Percentiles rank a stretch among this genome's conserved stretches.
These are phyloP conservation scores for Synanthedon tipuliformis DNA, from an alignment of 2,888 invertebrate species.

Conservation along the genomic window DNA sequence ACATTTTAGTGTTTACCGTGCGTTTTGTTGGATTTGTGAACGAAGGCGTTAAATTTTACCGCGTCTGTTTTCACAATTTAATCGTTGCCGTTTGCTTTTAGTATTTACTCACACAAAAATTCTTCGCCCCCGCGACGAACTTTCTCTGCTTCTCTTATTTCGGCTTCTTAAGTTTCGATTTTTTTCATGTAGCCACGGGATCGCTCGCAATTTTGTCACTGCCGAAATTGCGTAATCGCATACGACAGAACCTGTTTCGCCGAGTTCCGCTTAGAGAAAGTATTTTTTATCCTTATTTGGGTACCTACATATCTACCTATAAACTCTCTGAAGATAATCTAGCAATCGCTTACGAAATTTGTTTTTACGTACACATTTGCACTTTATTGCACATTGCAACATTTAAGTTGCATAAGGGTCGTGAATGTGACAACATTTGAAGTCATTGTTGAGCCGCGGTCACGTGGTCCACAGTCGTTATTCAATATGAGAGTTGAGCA, in stretches of 20 bases:
- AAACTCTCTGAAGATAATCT: constrained; percentile 22
- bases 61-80: neutral
- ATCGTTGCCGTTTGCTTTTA: constrained; percentile 6
- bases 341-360: constrained; percentile 6
- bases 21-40: too few relatives aligned
- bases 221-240: constrained; percentile 45
- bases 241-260: constrained; percentile 40
- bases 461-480: constrained; percentile 31
- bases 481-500: constrained; percentile 34
- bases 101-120: constrained; percentile 19
- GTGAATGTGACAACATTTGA: constrained; percentile 9
- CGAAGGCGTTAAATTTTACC: neutral
- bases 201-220: constrained; percentile 45
- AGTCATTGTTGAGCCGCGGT: constrained; percentile 10
- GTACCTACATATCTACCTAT: constrained; percentile 18
- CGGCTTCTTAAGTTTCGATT: constrained; percentile 34
- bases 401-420: constrained; percentile 15
- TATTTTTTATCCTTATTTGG: constrained; percentile 27
- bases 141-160: constrained; percentile 42
- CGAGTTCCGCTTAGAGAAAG: constrained; percentile 50
- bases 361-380: constrained; percentile 6
- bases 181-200: constrained; percentile 31
- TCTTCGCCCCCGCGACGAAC: constrained; percentile 29
- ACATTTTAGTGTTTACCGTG: constrained; percentile 2
- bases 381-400: constrained; percentile 6